These are phyloP conservation scores for Microtus montanus DNA, from an alignment of 2,113 vertebrate genomes.

Conservation along the genomic window DNA sequence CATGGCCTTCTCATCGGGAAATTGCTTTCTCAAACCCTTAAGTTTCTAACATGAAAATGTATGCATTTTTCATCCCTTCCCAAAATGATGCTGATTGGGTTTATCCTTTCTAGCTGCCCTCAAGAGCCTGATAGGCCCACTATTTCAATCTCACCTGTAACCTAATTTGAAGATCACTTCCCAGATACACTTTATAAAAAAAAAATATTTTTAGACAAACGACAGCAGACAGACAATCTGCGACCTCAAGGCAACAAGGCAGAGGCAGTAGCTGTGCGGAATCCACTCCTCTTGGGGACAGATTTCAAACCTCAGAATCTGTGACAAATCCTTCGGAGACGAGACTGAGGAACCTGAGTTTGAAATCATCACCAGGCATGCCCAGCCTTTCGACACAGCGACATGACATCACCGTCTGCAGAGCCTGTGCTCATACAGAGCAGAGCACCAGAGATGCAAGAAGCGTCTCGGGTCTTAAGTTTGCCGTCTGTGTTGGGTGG, in stretches of 20 bases:
- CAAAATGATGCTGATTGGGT: neutral
- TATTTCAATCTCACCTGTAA: neutral
- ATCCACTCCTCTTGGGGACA: neutral
- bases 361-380: no score
- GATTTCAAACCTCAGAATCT: neutral
- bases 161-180: neutral
- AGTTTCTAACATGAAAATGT: constrained; percentile 1
- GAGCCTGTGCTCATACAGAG: neutral
- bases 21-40: neutral
- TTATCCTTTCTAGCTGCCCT: neutral
- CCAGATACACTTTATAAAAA: neutral
- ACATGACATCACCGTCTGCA: neutral
- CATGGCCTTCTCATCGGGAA: neutral
- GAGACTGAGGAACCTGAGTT: neutral
- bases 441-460: neutral
- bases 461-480: neutral
- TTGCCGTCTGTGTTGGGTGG: neutral
- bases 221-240: neutral
- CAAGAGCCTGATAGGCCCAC: neutral
- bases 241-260: neutral
- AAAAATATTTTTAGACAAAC: neutral
- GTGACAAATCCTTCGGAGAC: neutral
- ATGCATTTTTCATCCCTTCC: neutral
- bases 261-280: neutral
- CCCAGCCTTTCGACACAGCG: neutral